Conservation (phyloP, 2,888 invertebrate species). For the Sesamia inferens region DNA sequence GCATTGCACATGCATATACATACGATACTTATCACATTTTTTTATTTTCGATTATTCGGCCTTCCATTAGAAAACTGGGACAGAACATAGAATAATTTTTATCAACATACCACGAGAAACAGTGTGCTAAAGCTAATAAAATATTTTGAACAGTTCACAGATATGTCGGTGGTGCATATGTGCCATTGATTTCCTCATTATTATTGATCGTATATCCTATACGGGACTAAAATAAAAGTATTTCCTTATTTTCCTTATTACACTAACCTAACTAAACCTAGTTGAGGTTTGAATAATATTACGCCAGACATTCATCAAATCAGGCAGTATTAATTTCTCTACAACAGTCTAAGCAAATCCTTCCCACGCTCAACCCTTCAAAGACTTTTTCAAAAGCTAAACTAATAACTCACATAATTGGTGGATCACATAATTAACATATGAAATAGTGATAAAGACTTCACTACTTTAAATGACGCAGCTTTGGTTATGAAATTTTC, state of each 20-base stretch:
- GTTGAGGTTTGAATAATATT: background rate
- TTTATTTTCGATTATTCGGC: no score
- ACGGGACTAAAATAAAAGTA: background rate
- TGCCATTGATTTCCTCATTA: background rate
- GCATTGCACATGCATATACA: no score
- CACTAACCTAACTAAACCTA: background rate
- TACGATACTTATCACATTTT: no score
- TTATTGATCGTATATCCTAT: background rate
- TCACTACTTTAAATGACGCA: conserved; percentile 58
- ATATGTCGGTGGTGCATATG: background rate
- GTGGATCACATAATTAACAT: conserved; percentile 57
- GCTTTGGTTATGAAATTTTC: conserved; percentile 65
- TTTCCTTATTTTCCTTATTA: background rate
- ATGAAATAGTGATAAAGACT: conserved; percentile 50
- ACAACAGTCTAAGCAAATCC: background rate
- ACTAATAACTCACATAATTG: conserved; percentile 41
- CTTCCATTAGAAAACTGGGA: no score
- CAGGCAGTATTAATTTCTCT: background rate
- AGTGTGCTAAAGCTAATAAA: background rate
- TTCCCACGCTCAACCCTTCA: background rate
- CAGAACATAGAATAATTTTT: background rate
- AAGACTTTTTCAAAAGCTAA: conserved; percentile 5
- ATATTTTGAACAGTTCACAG: background rate
- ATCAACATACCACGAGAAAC: background rate
- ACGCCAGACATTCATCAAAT: background rate